Evolutionary conservation across 2,797 vertebrate species (phyloP).

Genomic region (Melanogrammus aeglefinus): DNA sequence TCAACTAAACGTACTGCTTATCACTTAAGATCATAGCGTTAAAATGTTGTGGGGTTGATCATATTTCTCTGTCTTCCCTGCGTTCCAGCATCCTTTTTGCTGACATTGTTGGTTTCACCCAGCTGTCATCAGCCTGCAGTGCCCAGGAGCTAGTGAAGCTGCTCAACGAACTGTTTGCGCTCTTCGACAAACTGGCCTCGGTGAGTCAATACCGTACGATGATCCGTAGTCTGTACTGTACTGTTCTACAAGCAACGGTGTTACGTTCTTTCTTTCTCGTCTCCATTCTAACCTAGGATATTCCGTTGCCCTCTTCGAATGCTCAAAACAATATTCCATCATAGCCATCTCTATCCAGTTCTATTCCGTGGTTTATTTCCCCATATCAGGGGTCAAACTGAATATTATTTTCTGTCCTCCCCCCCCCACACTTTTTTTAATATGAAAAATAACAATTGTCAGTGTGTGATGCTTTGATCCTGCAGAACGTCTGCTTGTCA

Average conservation of each 20-base stretch:
- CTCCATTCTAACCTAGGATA: not conserved
- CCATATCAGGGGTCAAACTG: too few species aligned
- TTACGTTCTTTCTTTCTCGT: not conserved
- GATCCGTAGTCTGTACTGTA: not conserved
- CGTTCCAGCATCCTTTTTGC: constrained; percentile 90
- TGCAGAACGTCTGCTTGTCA: too few species aligned
- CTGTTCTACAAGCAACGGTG: not conserved
- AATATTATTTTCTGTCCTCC: too few species aligned
- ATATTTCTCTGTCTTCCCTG: not conserved
- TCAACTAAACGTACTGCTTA: too few species aligned
- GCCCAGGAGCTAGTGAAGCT: constrained; percentile 95
- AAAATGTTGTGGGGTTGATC: not conserved
- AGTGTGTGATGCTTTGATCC: too few species aligned
- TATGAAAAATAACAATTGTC: too few species aligned
- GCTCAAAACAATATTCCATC: not conserved
- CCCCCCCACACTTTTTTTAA: too few species aligned
- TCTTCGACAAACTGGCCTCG: constrained; percentile 90
- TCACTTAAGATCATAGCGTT: not conserved
- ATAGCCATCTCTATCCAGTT: not conserved
- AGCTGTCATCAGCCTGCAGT: constrained; percentile 88
- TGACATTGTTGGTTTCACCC: constrained; percentile 95
- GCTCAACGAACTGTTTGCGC: constrained; percentile 92
- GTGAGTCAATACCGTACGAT: constrained; percentile 70
- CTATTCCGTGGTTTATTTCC: too few species aligned
- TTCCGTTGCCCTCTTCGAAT: not conserved